phyloP scores from a whole-genome alignment of 2,113 vertebrate genomes.

The Elephas maximus region DNA sequence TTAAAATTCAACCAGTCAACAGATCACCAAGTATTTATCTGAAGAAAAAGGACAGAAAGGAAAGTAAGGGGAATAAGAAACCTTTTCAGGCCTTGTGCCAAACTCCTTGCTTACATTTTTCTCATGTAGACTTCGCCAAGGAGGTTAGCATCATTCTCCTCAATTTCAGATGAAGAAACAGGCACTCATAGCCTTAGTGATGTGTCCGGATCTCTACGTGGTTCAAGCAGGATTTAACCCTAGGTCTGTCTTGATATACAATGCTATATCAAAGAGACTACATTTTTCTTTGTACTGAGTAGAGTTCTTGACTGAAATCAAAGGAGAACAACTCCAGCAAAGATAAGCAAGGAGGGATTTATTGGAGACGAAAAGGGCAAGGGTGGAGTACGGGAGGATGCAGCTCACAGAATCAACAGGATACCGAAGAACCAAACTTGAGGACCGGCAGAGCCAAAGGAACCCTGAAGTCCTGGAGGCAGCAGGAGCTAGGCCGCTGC shows the following conservation, averaged over 20 bases:
- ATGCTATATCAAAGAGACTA: background rate
- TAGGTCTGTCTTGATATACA: background rate
- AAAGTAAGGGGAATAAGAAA: background rate
- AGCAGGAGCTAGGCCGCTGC: background rate
- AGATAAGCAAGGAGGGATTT: constrained; percentile 8
- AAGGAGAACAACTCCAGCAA: background rate
- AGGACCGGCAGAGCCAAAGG: background rate
- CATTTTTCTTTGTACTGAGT: background rate
- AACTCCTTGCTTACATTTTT: background rate
- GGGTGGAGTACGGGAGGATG: too few relatives aligned
- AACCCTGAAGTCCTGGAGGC: background rate
- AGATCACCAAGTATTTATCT: constrained; percentile 6
- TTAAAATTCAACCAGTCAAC: background rate
- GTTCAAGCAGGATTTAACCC: background rate
- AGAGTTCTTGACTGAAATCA: background rate
- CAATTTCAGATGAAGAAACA: background rate
- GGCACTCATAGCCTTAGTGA: background rate
- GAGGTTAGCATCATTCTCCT: background rate
- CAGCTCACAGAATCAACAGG: background rate
- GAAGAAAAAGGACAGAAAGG: background rate
- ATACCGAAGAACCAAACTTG: background rate
- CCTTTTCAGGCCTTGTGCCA: background rate
- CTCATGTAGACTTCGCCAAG: background rate
- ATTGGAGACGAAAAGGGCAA: background rate
- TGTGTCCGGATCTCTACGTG: background rate